Conservation (phyloP, 2,113 vertebrate species). For the human region GRCh38 chr5:32549501-32550000, state of each 20-base stretch:
- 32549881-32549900: neutral
- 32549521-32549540: neutral
- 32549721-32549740: neutral
- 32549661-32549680: neutral
- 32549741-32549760: neutral
- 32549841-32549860: neutral
- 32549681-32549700: neutral
- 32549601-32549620: neutral
- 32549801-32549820: neutral
- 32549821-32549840: neutral
- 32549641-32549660: neutral
- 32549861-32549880: neutral
- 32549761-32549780: neutral
- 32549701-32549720: neutral
- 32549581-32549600: neutral
- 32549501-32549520: neutral
- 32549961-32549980: neutral
- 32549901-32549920: neutral
- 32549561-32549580: too few relatives aligned
- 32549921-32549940: neutral
- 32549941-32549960: neutral
- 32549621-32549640: neutral
- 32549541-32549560: neutral
- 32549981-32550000: neutral
- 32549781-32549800: neutral